These are phyloP conservation scores for Formica exsecta DNA, from an alignment of 1,140 invertebrate genomes.

Conservation along the genomic window DNA sequence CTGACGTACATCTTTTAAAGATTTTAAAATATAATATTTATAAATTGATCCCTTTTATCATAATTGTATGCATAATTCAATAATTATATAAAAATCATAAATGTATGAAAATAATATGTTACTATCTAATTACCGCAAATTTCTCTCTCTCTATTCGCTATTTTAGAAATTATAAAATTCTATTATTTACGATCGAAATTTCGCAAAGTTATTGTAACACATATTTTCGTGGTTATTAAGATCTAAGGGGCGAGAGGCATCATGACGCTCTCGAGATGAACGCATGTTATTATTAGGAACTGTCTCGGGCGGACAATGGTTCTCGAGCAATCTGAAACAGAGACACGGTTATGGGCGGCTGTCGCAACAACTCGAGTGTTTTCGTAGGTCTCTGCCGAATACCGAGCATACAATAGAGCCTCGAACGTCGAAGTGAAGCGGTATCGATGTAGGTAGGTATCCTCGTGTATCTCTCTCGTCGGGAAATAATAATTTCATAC, in stretches of 20 bases:
- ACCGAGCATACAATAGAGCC: slow-evolving; percentile 58
- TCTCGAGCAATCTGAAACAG: slow-evolving; percentile 75
- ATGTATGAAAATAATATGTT: slow-evolving; percentile 10
- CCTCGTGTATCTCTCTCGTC: slow-evolving; percentile 41
- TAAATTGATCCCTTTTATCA: not conserved
- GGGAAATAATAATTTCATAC: slow-evolving; percentile 64
- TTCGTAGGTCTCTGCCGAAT: slow-evolving; percentile 80
- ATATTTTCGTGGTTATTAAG: slow-evolving; percentile 46
- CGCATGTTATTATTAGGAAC: slow-evolving; percentile 67
- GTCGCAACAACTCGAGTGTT: slow-evolving; percentile 82
- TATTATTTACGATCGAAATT: slow-evolving; percentile 5
- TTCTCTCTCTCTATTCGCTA: not conserved
- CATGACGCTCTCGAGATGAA: slow-evolving; percentile 46
- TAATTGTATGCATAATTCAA: not conserved
- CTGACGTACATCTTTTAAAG: not conserved
- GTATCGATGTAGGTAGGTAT: slow-evolving; percentile 56
- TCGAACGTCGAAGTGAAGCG: slow-evolving; percentile 59
- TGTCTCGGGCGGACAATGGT: slow-evolving; percentile 46
- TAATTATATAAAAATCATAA: slow-evolving; percentile 2
- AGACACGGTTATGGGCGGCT: slow-evolving; percentile 79
- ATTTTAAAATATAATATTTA: not conserved
- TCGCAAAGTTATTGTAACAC: slow-evolving; percentile 50
- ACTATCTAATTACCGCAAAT: not conserved
- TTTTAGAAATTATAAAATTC: not conserved
- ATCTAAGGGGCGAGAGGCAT: slow-evolving; percentile 26